Evolutionary conservation across 2,888 invertebrate species (phyloP), one percentile per base, ranked within the genome.

Genomic region (Coenonympha glycerion): DNA sequence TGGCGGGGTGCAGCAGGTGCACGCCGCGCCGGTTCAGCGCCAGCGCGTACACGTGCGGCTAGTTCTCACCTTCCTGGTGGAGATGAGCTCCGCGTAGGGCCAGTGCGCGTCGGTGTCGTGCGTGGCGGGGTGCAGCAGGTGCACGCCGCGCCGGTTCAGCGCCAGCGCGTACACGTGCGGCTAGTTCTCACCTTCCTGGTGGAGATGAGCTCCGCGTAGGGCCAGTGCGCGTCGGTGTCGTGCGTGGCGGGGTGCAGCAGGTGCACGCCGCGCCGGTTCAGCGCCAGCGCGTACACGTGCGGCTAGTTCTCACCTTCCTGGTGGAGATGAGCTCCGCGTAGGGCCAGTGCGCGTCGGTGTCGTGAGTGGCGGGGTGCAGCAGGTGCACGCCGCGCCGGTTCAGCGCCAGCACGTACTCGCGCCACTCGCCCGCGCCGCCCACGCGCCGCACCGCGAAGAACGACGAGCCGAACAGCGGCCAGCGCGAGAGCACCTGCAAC

Each of bases 391-490:
- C 98, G 66, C 94, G 92, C 62, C 96, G 89, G 88, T 98, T 98
- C 51, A 99, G 90, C 24, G 98, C 98, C 71, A 99, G 88, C 76
- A 98, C 95, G 76, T 96, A 93, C 69, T 97, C 97, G 60, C 92
- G 91, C 89, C 92, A 92, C 73, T 92, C 91, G 60, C 87, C 84
- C 36, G 86, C 60, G 92, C 61, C 94, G 47, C 92, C 92, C 51
- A 95, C 93, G 65, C 95, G 90, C 66, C 95, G 96, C 47, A 98
- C 96, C 11, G 96, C 95, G 88, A 98, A 99, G 91, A 99, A 98
- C 63, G 97, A 97, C 57, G 98, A 97, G 11, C 99, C 99, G 87
- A 99, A 99, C 49, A 99, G 88, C 37, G 96, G 94, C 98, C 98
- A 99, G 67, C 94, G 92, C 59, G 96, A 95, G 21, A 99, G 82